Conservation (phyloP, 2,113 vertebrate species). For the Zingel zingel region DNA sequence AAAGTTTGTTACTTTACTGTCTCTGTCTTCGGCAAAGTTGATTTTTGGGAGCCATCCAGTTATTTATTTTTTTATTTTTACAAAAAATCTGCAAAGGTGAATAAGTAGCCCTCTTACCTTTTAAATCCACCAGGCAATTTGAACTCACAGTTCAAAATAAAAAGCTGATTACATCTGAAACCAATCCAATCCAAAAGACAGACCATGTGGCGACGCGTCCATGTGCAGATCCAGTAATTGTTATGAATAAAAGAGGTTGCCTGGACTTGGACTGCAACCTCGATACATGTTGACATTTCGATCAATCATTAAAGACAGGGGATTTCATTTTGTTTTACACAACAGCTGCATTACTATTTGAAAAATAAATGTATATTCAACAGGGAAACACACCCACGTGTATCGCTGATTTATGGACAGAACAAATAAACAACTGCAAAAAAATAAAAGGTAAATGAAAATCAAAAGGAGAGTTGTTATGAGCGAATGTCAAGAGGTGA, state of each 20-base stretch:
- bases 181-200: not conserved
- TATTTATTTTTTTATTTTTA: not conserved
- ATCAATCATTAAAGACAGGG: conserved; percentile 81
- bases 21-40: too few relatives aligned
- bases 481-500: conserved; percentile 33
- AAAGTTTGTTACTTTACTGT: not conserved
- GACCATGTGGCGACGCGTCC: too few relatives aligned
- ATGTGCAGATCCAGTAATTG: conserved; percentile 42
- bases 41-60: not conserved
- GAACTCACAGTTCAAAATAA: conserved; percentile 1
- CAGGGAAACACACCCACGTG: not conserved
- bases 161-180: conserved; percentile 27
- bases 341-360: not conserved
- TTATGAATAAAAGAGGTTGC: conserved; percentile 25
- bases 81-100: not conserved
- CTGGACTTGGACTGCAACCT: conserved; percentile 70
- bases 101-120: conserved; percentile 58
- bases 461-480: conserved; percentile 27
- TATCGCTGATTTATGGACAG: not conserved
- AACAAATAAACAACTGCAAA: not conserved
- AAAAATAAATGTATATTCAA: not conserved
- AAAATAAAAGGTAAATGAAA: not conserved
- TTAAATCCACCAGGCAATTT: not conserved
- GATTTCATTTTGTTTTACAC: conserved; percentile 48
- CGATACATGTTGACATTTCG: conserved; percentile 75